Conservation (phyloP, 2,888 invertebrate genomes). For the Lamellibrachia satsuma region DNA sequence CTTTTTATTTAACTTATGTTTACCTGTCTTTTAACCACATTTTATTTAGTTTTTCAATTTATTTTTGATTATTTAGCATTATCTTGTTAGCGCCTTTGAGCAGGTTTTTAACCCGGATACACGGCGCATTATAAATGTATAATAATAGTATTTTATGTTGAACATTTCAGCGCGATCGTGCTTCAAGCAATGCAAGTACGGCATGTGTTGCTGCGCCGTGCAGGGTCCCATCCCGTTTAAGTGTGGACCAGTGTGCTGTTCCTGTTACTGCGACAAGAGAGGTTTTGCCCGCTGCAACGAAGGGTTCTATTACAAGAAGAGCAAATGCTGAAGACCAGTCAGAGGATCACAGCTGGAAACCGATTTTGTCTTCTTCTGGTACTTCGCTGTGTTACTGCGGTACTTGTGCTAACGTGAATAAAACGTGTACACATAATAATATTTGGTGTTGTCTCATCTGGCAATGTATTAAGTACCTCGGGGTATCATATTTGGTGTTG, state of each 20-base stretch:
- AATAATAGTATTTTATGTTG: neutral
- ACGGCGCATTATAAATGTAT: too few relatives aligned
- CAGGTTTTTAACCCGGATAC: too few relatives aligned
- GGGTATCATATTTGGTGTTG: neutral
- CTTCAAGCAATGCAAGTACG: conserved; percentile 6
- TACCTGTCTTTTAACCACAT: too few relatives aligned
- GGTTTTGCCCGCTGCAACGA: neutral
- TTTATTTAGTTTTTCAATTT: too few relatives aligned
- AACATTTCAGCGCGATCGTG: neutral
- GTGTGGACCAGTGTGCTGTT: neutral
- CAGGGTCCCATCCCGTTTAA: neutral
- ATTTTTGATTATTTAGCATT: too few relatives aligned
- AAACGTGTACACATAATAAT: neutral
- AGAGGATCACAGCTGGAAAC: neutral
- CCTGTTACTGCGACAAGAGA: neutral
- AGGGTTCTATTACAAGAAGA: neutral
- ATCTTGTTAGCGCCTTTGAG: too few relatives aligned
- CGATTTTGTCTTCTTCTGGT: neutral
- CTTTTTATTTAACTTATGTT: too few relatives aligned
- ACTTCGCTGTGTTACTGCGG: neutral
- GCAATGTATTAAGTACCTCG: too few relatives aligned
- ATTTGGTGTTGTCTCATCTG: neutral
- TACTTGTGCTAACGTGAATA: neutral
- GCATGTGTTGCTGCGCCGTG: neutral
- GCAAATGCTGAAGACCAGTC: neutral